Evolutionary conservation across 2,113 vertebrate genomes (phyloP).

Genomic region (Dasypus novemcinctus): DNA sequence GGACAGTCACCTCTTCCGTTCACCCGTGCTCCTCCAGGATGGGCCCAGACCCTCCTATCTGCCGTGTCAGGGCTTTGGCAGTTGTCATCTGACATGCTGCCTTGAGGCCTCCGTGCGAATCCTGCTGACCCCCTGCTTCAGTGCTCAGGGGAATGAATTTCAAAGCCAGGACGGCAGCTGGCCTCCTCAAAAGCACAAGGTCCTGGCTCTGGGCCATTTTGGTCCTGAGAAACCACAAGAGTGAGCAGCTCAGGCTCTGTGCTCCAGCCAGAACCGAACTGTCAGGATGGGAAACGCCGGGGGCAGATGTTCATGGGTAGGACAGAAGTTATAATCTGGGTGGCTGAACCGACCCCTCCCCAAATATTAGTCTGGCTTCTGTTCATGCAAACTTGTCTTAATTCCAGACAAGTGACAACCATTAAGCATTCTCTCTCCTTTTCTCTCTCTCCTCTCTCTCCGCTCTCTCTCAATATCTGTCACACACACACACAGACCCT

Average conservation of each 20-base stretch:
- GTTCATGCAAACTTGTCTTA: no score
- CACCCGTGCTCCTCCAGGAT: not conserved
- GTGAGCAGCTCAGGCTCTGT: not conserved
- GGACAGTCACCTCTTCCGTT: not conserved
- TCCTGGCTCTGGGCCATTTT: no score
- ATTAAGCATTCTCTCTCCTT: no score
- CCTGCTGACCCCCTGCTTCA: not conserved
- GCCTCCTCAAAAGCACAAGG: not conserved
- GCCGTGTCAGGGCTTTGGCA: fast-evolving
- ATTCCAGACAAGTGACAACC: no score
- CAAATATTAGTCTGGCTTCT: not conserved
- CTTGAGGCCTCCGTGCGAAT: not conserved
- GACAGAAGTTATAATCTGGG: not conserved
- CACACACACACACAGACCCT: no score
- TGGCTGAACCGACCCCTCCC: not conserved
- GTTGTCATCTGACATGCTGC: not conserved
- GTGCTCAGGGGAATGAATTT: not conserved
- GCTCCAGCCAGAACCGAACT: not conserved
- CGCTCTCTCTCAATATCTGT: no score
- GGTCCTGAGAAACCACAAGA: not conserved
- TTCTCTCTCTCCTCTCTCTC: fast-evolving
- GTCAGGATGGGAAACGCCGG: not conserved
- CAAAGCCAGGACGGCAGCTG: not conserved
- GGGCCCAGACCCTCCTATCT: not conserved
- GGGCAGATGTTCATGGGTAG: not conserved